These are phyloP conservation scores for Passer montanus DNA, from an alignment of 2,113 vertebrate species.

Conservation along the genomic window DNA sequence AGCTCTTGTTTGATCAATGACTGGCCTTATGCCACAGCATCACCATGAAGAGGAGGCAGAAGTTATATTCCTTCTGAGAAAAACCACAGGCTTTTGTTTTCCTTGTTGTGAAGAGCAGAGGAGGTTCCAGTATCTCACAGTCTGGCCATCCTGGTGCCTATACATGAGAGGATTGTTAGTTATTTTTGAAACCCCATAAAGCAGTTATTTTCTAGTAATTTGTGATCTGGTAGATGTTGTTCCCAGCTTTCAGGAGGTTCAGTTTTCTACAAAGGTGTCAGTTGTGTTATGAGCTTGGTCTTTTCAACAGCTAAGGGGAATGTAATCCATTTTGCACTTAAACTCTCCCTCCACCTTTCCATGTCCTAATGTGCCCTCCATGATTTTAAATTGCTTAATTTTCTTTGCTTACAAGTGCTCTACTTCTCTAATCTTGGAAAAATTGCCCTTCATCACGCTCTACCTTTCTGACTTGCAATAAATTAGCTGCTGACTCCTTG, in stretches of 20 bases:
- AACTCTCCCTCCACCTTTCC: not conserved
- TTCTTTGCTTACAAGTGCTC: not conserved
- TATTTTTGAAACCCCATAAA: not conserved
- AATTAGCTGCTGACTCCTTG: not conserved
- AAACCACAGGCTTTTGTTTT: not conserved
- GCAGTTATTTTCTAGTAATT: not conserved
- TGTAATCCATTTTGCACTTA: not conserved
- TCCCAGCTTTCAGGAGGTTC: not conserved
- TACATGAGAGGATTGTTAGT: not conserved
- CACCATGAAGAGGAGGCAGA: not conserved
- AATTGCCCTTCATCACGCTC: not conserved
- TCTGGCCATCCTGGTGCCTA: accelerated
- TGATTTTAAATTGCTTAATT: not conserved
- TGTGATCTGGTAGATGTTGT: not conserved
- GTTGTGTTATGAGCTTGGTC: not conserved
- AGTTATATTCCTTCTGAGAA: not conserved
- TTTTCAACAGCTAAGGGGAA: not conserved
- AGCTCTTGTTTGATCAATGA: not conserved
- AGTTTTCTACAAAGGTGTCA: not conserved
- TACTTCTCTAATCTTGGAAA: not conserved
- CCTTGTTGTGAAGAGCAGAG: not conserved
- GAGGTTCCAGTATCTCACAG: not conserved
- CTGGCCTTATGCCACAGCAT: not conserved
- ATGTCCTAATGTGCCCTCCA: not conserved
- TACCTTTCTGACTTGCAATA: not conserved